phyloP scores from a whole-genome alignment of 2,797 vertebrate species.

The Arrhamphus sclerolepis region DNA sequence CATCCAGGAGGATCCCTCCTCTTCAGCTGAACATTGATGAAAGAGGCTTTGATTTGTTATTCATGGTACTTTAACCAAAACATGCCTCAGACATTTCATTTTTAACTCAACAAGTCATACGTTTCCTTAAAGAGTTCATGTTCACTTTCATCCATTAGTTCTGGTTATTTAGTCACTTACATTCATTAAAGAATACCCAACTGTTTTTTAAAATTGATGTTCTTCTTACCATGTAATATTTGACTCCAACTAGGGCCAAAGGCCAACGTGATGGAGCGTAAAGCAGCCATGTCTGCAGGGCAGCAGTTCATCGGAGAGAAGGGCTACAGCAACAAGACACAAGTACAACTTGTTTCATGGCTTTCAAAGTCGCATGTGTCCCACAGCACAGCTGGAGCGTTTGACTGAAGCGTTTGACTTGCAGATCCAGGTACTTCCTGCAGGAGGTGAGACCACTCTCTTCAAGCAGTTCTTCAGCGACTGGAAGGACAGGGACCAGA shows the following conservation, averaged over 20 bases:
- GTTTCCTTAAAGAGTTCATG: too few species aligned
- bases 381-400: not conserved
- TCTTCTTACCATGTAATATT: not conserved
- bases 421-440: conserved; percentile 83
- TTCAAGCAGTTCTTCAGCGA: conserved; percentile 85
- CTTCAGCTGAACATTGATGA: too few species aligned
- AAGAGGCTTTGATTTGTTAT: too few species aligned
- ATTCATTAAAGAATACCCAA: too few species aligned
- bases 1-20: too few species aligned
- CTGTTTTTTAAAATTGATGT: too few species aligned
- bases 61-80: too few species aligned
- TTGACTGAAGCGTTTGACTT: not conserved
- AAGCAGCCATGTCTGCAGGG: conserved; percentile 79
- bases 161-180: too few species aligned
- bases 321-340: conserved; percentile 76
- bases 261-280: conserved; percentile 79
- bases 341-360: conserved; percentile 60
- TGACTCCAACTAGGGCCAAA: conserved; percentile 69
- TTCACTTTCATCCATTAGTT: too few species aligned
- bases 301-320: conserved; percentile 81
- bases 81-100: too few species aligned
- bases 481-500: conserved; percentile 83
- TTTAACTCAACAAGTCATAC: too few species aligned
- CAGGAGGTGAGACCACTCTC: conserved; percentile 78
- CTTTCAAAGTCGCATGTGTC: not conserved